These are phyloP conservation scores for Trichogramma pretiosum DNA, from an alignment of 1,140 invertebrate genomes.

Conservation along the genomic window DNA sequence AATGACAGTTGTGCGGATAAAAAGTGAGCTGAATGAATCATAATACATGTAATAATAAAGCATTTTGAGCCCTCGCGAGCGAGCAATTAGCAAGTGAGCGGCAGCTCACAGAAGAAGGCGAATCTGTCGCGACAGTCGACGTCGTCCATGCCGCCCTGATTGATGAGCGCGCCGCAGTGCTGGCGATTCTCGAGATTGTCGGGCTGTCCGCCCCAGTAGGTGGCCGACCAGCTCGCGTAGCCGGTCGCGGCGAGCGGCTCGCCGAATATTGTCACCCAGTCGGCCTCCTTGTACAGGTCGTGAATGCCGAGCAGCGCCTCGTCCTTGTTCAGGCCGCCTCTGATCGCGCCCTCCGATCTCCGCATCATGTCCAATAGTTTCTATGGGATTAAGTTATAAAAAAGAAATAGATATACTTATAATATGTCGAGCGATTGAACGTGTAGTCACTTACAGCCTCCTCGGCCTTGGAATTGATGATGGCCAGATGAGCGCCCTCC, in stretches of 20 bases:
- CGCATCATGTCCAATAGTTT: background rate
- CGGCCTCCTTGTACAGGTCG: conserved; percentile 35
- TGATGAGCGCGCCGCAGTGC: background rate
- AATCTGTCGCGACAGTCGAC: background rate
- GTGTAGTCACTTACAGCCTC: conserved; percentile 23
- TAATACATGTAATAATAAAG: no score
- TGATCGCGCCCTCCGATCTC: background rate
- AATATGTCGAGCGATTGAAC: no score
- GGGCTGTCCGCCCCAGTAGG: background rate
- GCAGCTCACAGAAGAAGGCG: conserved; percentile 3
- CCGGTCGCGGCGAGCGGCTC: conserved; percentile 24
- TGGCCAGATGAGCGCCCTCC: conserved; percentile 21
- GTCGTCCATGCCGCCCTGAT: background rate
- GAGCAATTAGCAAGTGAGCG: background rate
- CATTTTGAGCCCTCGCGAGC: no score
- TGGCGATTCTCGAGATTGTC: background rate
- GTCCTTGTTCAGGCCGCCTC: background rate
- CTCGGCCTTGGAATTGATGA: conserved; percentile 35
- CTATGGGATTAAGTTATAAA: background rate
- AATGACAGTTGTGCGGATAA: no score
- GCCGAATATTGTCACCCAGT: conserved; percentile 37
- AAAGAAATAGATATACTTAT: no score
- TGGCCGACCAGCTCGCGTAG: background rate
- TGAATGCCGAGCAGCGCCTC: conserved; percentile 34
- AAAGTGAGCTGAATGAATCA: no score